These are phyloP conservation scores for Blomia tropicalis DNA, from an alignment of 2,888 invertebrate species.

Conservation along the genomic window DNA sequence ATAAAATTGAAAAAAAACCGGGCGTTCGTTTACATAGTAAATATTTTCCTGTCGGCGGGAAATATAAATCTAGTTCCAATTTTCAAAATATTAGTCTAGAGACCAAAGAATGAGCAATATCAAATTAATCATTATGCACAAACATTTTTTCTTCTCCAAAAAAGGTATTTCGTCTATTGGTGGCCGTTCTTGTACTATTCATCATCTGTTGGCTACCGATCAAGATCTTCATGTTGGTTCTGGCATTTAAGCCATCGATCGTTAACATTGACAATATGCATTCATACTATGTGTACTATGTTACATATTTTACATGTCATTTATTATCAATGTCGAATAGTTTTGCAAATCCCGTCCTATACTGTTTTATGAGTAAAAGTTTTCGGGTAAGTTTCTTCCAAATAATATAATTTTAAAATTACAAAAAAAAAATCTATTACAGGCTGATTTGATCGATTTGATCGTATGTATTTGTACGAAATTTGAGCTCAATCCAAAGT, in stretches of 20 bases:
- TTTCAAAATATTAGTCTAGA: too few species aligned
- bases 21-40: too few species aligned
- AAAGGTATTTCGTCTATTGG: slow-evolving; percentile 23
- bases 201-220: slow-evolving; percentile 21
- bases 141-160: too few species aligned
- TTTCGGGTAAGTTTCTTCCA: slow-evolving; percentile 17
- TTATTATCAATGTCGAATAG: slow-evolving; percentile 21
- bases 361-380: slow-evolving; percentile 23
- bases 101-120: too few species aligned
- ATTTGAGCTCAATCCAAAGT: background rate
- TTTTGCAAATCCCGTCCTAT: slow-evolving; percentile 23
- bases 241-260: slow-evolving; percentile 19
- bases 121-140: too few species aligned
- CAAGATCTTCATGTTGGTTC: slow-evolving; percentile 17
- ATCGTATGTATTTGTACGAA: slow-evolving; percentile 9
- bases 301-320: slow-evolving; percentile 17
- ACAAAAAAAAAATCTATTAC: background rate
- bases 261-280: background rate
- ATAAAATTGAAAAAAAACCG: too few species aligned
- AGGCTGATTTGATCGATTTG: slow-evolving; percentile 10
- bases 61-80: too few species aligned
- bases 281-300: slow-evolving; percentile 19
- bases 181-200: slow-evolving; percentile 19
- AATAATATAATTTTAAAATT: background rate
- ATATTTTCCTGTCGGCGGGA: too few species aligned